Base-by-base conservation (phyloP, 2,113 vertebrate species). In the Petrocephalus microphthalmus region DNA sequence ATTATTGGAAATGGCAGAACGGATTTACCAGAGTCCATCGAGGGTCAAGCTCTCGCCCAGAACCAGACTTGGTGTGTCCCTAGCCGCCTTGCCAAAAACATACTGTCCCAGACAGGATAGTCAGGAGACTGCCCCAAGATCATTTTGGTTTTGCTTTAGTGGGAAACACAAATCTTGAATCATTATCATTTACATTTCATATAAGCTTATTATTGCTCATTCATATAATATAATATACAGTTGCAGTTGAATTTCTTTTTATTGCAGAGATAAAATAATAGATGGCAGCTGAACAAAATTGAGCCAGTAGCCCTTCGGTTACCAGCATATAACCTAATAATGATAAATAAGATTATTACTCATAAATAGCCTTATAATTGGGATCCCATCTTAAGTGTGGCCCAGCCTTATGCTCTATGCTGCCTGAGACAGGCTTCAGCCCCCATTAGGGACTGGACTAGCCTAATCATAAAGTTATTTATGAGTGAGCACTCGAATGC, bases 1-100 rank as follows among this genome's bases (percentile, higher is more conserved):
- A 74, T 74, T 74, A 74, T 74, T 74, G 67, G 37, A 74, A 74
- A 74, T 74, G 67, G 25, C 67, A 74, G 67, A 74, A 74, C 25
- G 29, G 29, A 74, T 74, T 74, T 74, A 71, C 67, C 29, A 71
- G 3, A 74, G 71, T 78, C 29, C 29, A 37, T 78, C 71, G 37
- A 15, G 11, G 71, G 29, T 78, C 37, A 78, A 78, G 71, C 71
- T 42, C 71, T 78, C 17, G 1, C 15, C 29, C 33, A 42, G 71
- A 29, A 78, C 71, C 71, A 37, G 71, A 42, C 71, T 78, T 11
- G 19, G 6, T 37, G 29, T 37, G 33, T 42, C 71, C 33, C 37
- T 74, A 42, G 37, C 71, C 19, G 67, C 67, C 67, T 37, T 74
- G 67, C 67, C 19, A 37, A 78, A 42, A 78, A 5, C 71, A 78